Conservation (phyloP, 2,888 invertebrate genomes). For the Ligdia adustata region DNA sequence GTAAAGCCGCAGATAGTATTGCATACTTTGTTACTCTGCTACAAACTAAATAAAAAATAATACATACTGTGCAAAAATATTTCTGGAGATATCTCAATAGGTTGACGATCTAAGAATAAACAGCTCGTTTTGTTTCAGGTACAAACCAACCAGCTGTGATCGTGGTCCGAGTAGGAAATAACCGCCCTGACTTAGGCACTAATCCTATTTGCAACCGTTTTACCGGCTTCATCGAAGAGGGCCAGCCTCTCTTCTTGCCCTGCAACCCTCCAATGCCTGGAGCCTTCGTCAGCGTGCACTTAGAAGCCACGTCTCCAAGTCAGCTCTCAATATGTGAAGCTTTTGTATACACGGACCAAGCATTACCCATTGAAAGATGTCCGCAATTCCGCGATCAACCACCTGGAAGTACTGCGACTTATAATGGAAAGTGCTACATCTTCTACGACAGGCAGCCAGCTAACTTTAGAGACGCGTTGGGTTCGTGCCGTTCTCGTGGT, state of each 20-base stretch:
- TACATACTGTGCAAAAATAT: no score
- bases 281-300: conserved; percentile 95
- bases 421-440: conserved; percentile 97
- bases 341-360: conserved; percentile 96
- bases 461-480: conserved; percentile 90
- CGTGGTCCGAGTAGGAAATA: conserved; percentile 95
- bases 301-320: conserved; percentile 89
- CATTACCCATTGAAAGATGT: conserved; percentile 95
- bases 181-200: conserved; percentile 94
- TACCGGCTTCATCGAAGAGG: conserved; percentile 93
- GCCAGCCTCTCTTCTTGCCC: conserved; percentile 95
- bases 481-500: conserved; percentile 91
- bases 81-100: no score
- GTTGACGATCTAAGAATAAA: no score
- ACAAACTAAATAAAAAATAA: no score
- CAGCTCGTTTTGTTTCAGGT: conserved; percentile 72
- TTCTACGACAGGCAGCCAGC: conserved; percentile 95
- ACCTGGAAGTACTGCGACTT: conserved; percentile 95
- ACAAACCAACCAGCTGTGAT: conserved; percentile 92
- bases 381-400: conserved; percentile 97
- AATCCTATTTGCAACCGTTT: conserved; percentile 97
- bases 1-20: no score
- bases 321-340: conserved; percentile 96
- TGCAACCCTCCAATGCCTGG: conserved; percentile 98
- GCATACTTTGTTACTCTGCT: no score